Percentiles rank a stretch among this genome's conserved stretches.
phyloP scores from a whole-genome alignment of 2,113 vertebrate genomes.

The Cyrtonyx montezumae region DNA sequence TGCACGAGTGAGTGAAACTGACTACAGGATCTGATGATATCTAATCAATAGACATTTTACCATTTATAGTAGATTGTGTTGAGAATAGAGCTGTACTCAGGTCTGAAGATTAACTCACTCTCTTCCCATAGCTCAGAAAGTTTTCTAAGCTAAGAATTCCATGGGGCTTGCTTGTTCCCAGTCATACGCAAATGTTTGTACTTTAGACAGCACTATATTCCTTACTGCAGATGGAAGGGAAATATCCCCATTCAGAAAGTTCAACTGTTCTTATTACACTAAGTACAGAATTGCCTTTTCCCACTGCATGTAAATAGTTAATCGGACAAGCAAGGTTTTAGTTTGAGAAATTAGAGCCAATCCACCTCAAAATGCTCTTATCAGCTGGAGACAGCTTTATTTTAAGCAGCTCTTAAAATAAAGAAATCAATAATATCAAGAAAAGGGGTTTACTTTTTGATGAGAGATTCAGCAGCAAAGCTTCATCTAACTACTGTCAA shows the following conservation, averaged over 20 bases:
- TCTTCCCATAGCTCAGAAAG: background rate
- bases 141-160: background rate
- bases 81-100: background rate
- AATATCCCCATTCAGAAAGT: background rate
- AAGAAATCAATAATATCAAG: slow-evolving; percentile 59
- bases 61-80: background rate
- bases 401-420: slow-evolving; percentile 58
- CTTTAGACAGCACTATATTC: background rate
- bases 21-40: slow-evolving; percentile 36
- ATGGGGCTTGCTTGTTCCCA: background rate
- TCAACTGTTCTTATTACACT: background rate
- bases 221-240: background rate
- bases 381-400: slow-evolving; percentile 51
- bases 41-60: slow-evolving; percentile 57
- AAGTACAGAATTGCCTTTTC: background rate
- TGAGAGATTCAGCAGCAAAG: background rate
- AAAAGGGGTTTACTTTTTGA: slow-evolving; percentile 1
- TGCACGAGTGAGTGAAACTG: slow-evolving; percentile 28
- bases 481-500: background rate
- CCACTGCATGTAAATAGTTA: background rate
- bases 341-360: background rate
- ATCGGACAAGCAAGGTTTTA: background rate
- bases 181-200: background rate
- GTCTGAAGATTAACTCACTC: slow-evolving; percentile 22
- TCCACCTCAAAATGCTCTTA: slow-evolving; percentile 31